Base-by-base conservation (phyloP, 1,140 invertebrate species). In the Hirudo medicinalis region DNA sequence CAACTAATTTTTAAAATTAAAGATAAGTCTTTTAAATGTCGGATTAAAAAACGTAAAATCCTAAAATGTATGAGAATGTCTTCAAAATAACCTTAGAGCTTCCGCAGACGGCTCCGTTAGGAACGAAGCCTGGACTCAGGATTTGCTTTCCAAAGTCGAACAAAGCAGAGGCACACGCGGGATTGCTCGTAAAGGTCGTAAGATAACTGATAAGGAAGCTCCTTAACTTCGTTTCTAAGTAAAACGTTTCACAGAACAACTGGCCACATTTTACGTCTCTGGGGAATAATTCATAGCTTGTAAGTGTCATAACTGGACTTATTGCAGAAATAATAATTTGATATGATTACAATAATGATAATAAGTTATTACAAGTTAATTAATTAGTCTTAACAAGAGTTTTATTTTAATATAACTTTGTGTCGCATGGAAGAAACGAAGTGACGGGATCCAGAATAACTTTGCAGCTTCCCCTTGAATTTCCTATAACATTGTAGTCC, bases 141-240 rank as follows among this genome's bases (percentile, higher is more conserved):
- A 63, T n/a, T 63, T 63, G 57, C 29, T 22, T 63, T 63, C 57
- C 57, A 63, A 63, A 63, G 57, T 63, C 29, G 57, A 63, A 63
- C 3, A 63, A 15, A 32, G 20, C 57, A 32, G 19, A 63, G 19
- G 29, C 29, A 63, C 57, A 63, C 2, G 13, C 15, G 0, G 5
- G 20, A 63, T 20, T 32, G 11, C n/a, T n/a, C n/a, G n/a, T n/a
- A n/a, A 63, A 63, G 9, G 6, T 25, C 0, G 0, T 32, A 20
- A 15, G 4, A 11, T 32, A 22, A 11, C 17, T 19, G 57, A 15
- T 13, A 4, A 1, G 9, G 2, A 20, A 11, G 11, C 19, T 22
- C 19, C 22, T 22, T n/a, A 25, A 20, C 22, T 11, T 63, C 8
- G 22, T 63, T 3, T 32, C 29, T 25, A 63, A 2, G 22, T 4